Percentiles rank a stretch among this genome's conserved stretches.
phyloP scores from a whole-genome alignment of 2,113 vertebrate genomes.

The Solenodon paradoxus region DNA sequence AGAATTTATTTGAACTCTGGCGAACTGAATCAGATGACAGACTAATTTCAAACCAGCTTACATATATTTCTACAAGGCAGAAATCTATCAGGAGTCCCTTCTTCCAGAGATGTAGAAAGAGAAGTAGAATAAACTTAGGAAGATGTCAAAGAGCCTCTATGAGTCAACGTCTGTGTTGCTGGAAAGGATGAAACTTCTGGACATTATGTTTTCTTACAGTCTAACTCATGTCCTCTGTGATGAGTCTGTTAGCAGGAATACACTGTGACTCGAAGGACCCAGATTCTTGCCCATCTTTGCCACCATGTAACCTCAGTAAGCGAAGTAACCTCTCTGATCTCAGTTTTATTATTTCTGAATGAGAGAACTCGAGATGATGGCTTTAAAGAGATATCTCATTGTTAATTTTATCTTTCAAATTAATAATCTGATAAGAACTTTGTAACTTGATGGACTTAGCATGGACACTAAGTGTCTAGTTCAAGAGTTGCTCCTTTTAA shows the following conservation, averaged over 20 bases:
- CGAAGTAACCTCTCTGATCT: neutral
- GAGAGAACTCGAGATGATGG: neutral
- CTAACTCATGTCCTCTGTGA: neutral
- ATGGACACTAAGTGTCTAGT: neutral
- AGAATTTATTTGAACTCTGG: constrained; percentile 69
- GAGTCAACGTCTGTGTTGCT: neutral
- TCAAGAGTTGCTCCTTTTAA: neutral
- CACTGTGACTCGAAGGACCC: neutral
- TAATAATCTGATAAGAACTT: neutral
- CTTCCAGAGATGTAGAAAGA: neutral
- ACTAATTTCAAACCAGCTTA: constrained; percentile 45
- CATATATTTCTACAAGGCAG: constrained; percentile 58
- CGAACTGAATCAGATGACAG: constrained; percentile 54
- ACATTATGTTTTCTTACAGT: neutral
- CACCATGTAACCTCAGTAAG: neutral
- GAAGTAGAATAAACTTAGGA: neutral
- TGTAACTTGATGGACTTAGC: neutral
- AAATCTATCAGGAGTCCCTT: constrained; percentile 64
- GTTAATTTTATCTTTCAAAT: neutral
- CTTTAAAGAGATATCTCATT: neutral
- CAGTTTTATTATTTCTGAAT: neutral
- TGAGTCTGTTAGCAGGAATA: neutral
- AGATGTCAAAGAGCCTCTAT: neutral
- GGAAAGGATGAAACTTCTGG: neutral
- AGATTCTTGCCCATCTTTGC: neutral